Evolutionary conservation across 2,113 vertebrate genomes (phyloP).

Genomic region (Nothocercus nigrocapillus): DNA sequence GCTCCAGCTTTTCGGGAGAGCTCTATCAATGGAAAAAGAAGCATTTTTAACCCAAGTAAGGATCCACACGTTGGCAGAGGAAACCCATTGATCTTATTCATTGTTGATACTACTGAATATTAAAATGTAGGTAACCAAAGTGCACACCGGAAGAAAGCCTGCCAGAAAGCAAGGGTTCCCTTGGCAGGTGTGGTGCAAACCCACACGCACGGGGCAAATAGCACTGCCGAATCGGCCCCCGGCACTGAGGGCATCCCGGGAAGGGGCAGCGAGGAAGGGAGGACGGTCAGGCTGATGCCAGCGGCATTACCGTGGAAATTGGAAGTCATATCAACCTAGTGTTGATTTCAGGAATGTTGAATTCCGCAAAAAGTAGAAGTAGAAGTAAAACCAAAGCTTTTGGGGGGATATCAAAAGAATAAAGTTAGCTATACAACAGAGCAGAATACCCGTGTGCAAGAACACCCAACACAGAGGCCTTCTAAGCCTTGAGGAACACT

Average conservation of each 20-base stretch:
- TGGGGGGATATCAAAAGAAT: not conserved
- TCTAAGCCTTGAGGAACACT: not conserved
- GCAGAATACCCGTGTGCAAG: not conserved
- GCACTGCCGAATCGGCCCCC: not conserved
- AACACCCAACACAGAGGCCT: not conserved
- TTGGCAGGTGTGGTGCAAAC: not conserved
- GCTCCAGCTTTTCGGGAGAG: not conserved
- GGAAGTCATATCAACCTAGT: not conserved
- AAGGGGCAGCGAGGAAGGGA: not conserved
- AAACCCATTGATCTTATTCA: not conserved
- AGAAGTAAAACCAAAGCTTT: not conserved
- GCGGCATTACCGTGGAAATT: not conserved
- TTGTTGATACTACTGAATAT: not conserved
- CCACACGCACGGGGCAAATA: not conserved
- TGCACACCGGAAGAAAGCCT: not conserved
- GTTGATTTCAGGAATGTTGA: not conserved
- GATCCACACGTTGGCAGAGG: not conserved
- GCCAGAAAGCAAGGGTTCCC: not conserved
- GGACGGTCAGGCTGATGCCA: not conserved
- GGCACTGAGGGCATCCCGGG: too few species aligned
- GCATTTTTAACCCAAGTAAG: not conserved
- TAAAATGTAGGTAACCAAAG: not conserved
- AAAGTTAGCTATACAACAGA: not conserved
- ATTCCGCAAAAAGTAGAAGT: not conserved
- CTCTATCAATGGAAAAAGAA: not conserved